Conservation (phyloP, 2,113 vertebrate species). For the Xenotilapia caudafasciata region DNA sequence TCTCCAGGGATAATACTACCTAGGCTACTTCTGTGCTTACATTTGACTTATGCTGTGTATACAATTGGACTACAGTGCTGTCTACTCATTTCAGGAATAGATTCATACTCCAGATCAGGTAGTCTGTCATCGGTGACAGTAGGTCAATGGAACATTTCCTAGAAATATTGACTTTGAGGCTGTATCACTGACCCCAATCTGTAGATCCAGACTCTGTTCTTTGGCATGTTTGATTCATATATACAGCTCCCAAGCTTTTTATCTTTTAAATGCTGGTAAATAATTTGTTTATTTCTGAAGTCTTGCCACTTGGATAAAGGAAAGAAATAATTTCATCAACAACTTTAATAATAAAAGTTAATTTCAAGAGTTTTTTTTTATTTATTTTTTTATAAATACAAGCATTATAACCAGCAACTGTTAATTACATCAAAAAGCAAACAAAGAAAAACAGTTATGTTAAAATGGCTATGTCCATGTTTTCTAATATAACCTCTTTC, state of each 20-base stretch:
- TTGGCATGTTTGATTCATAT: neutral
- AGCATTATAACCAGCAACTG: neutral
- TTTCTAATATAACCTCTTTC: neutral
- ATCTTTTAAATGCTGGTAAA: neutral
- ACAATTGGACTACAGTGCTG: neutral
- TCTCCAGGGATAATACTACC: neutral
- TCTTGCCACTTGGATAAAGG: neutral
- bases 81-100: neutral
- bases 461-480: neutral
- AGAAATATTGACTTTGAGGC: neutral
- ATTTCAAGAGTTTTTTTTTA: neutral
- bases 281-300: neutral
- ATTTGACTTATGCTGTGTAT: neutral
- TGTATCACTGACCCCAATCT: neutral
- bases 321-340: neutral
- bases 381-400: neutral
- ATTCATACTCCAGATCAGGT: neutral
- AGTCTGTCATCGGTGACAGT: neutral
- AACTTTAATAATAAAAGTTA: neutral
- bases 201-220: neutral
- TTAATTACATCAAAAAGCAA: neutral
- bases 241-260: neutral
- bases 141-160: neutral
- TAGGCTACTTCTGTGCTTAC: neutral
- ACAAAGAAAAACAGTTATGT: neutral